Base-by-base conservation (phyloP, 2,113 vertebrate species). In the Salvelinus fontinalis region DNA sequence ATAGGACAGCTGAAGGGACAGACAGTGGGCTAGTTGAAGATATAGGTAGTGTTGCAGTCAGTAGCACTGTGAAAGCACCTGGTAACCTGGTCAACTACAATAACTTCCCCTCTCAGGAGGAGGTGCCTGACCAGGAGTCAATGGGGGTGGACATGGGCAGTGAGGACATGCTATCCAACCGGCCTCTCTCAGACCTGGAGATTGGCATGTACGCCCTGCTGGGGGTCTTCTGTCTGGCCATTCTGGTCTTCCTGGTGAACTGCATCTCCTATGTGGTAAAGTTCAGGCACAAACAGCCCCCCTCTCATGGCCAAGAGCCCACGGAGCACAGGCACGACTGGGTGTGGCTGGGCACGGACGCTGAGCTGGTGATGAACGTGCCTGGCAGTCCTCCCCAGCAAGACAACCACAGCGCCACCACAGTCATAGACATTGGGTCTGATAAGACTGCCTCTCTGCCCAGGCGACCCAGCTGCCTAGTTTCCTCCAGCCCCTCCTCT, bases 161-260 rank as follows among this genome's bases (percentile, higher is more conserved):
- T 0, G 95, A 95, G 67, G 93, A 92, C 2, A 71, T 87, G 0
- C 90, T 94, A 74, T 68, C 89, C 0, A 79, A 94, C 20, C 82
- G 95, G 4, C 95, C 95, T 0, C 93, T 98, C n/a, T 96, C 95
- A 0, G 96, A 99, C 87, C 86, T 99, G 75, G 97, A 99, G 89
- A 96, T 97, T 1, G 97, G 97, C 0, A 97, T 99, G 97, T 99
- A 98, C 0, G 97, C 96, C 1, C 86, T 99, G 62, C 75, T 98
- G 57, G 95, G 95, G 0, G 97, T 98, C 80, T 99, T 99, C 82
- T 97, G 97, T 85, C 88, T 99, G 88, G 97, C 97, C 22, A 98
- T 98, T 67, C 67, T 98, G 27, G 97, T 97, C 44, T 98, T 98
- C 90, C 90, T 99, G 0, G 91, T 95, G 16, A 98, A 99, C 81